Evolutionary conservation across 2,888 invertebrate genomes (phyloP), one percentile per base, ranked within the genome.

Genomic region (Xestobium rufovillosum): DNA sequence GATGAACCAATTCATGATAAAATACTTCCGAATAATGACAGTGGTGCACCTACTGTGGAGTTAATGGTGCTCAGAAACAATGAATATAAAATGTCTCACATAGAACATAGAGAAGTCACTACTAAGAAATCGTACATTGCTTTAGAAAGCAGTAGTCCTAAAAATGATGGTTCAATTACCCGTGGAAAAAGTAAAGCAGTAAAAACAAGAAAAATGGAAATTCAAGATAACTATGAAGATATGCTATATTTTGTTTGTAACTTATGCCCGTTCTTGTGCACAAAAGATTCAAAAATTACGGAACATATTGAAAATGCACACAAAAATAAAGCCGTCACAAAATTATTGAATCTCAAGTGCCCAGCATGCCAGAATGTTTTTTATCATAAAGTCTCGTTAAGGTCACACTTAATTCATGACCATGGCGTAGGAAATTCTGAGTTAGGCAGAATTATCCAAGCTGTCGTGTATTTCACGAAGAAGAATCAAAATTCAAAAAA

Each of bases 301-400:
- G 60, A 63, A 35, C 66, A 66, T 47, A 46, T 64, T 31, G 56
- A 59, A 35, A 56, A 48, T 34, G 58, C 56, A 3, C 66, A 75
- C 8, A 71, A 68, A 51, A 71, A 63, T 33, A 74, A 74, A 52
- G 70, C 71, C 14, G 60, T 70, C 1, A 68, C 69, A 13, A 71
- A 74, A 51, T 66, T 72, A 46, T 65, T 70, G 36, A 70, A 73
- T 41, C 67, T 79, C 4, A 68, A 68, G 44, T 83, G 83, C 51
- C 80, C 81, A 9, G 82, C 80, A 4, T 83, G 82, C 53, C 59
- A 69, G 1, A 79, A 80, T 54, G 61, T 75, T 2, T 82, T 82
- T 53, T 76, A 74, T 50, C 72, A 73, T 6, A 72, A 73, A 49
- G 71, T 76, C 50, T 75, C 78, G 1, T 59, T 83, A 1, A 66